Conservation (phyloP, 2,888 invertebrate species). For the Endotricha flammealis region DNA sequence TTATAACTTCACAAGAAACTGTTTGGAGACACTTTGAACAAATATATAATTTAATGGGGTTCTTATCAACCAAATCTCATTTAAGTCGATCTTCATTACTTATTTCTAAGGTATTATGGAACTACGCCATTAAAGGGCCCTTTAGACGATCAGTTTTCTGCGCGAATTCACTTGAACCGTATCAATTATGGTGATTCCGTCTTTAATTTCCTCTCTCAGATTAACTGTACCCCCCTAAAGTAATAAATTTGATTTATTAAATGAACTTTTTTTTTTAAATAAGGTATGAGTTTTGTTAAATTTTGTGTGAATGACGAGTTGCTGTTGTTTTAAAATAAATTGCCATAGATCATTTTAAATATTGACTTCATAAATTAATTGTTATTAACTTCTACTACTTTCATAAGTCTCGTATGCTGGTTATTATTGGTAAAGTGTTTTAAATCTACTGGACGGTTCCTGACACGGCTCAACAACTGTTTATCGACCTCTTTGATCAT, state of each 20-base stretch:
- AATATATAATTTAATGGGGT: conserved; percentile 27
- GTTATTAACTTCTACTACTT: no score
- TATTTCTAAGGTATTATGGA: conserved; percentile 38
- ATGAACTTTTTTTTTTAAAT: conserved; percentile 40
- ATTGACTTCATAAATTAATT: no score
- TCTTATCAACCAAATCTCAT: conserved; percentile 45
- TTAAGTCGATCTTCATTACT: conserved; percentile 43
- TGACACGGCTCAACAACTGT: no score
- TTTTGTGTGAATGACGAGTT: conserved; percentile 1
- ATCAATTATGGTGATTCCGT: conserved; percentile 76
- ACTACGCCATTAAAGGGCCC: conserved; percentile 35
- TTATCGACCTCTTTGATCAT: no score
- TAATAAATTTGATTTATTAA: conserved; percentile 71
- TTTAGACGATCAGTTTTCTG: conserved; percentile 65
- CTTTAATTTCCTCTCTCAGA: conserved; percentile 74
- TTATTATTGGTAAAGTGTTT: no score
- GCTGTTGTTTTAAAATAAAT: no score
- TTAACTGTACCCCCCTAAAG: conserved; percentile 59
- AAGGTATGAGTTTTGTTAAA: conserved; percentile 14
- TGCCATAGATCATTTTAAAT: no score
- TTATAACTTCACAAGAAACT: no score
- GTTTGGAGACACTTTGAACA: no score
- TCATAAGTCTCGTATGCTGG: no score
- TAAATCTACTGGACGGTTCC: no score
- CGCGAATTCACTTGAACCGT: conserved; percentile 64